Percentiles rank a stretch among this genome's conserved stretches.
Conservation (phyloP, 2,113 vertebrate genomes). For the Capra hircus region DNA sequence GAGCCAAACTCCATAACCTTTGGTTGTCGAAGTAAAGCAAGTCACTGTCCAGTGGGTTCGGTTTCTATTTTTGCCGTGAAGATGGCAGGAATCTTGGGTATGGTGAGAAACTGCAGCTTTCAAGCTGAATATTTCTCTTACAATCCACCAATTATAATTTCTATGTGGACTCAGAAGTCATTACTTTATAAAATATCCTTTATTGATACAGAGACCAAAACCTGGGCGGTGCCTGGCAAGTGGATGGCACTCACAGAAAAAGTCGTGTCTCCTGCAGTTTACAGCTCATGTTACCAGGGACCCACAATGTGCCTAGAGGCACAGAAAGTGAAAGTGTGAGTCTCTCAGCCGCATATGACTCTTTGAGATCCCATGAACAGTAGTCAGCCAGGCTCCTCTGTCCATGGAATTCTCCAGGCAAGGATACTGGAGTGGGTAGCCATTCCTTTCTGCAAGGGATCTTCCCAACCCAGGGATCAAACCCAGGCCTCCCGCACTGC, state of each 20-base stretch:
- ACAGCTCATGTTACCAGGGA: not conserved
- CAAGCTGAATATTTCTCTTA: not conserved
- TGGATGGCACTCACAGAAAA: accelerated
- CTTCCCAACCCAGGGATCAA: not conserved
- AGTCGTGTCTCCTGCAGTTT: accelerated
- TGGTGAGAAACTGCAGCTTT: not conserved
- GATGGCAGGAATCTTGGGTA: accelerated
- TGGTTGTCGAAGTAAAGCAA: not conserved
- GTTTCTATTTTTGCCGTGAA: not conserved
- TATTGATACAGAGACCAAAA: not conserved
- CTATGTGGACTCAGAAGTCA: not conserved
- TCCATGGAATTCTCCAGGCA: not conserved
- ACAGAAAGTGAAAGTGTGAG: not conserved
- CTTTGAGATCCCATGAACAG: not conserved
- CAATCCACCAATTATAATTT: not conserved
- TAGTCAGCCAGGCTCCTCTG: not conserved
- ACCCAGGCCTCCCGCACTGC: not conserved
- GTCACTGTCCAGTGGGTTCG: accelerated
- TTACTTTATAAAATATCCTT: not conserved
- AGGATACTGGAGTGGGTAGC: not conserved
- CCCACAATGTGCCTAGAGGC: accelerated
- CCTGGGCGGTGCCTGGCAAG: accelerated
- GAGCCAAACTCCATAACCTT: not conserved
- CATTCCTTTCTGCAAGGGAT: not conserved
- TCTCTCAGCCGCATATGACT: not conserved